Conservation (phyloP, 2,888 invertebrate genomes). For the Polyommatus icarus region DNA sequence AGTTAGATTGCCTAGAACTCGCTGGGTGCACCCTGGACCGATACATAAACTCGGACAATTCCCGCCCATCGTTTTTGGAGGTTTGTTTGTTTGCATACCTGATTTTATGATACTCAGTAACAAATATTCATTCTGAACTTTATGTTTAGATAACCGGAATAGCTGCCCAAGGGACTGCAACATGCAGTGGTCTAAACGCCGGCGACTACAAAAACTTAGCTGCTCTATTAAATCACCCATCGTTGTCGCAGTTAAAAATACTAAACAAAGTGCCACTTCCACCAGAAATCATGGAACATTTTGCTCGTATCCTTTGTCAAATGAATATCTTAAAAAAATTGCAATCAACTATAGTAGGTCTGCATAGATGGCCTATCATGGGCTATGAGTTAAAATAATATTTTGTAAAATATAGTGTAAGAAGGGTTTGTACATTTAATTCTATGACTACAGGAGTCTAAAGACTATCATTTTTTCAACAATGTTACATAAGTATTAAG, state of each 20-base stretch:
- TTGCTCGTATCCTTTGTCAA: conserved; percentile 91
- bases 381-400: too few species aligned
- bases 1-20: conserved; percentile 85
- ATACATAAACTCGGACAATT: conserved; percentile 84
- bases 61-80: conserved; percentile 86
- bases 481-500: not conserved
- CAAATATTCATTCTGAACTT: not conserved
- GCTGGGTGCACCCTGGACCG: conserved; percentile 91
- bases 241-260: conserved; percentile 88
- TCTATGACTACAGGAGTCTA: too few species aligned
- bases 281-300: conserved; percentile 96
- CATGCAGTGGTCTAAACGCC: conserved; percentile 94
- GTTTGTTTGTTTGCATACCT: conserved; percentile 46
- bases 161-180: conserved; percentile 85
- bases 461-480: not conserved
- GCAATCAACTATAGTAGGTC: not conserved
- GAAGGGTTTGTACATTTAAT: too few species aligned
- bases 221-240: conserved; percentile 84
- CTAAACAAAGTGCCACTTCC: conserved; percentile 93
- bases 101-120: not conserved
- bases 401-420: too few species aligned
- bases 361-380: not conserved
- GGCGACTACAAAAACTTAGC: conserved; percentile 93
- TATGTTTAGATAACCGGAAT: conserved; percentile 81
- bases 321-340: not conserved